Conservation (phyloP, 2,888 invertebrate species). For the Pheosia gnoma region DNA sequence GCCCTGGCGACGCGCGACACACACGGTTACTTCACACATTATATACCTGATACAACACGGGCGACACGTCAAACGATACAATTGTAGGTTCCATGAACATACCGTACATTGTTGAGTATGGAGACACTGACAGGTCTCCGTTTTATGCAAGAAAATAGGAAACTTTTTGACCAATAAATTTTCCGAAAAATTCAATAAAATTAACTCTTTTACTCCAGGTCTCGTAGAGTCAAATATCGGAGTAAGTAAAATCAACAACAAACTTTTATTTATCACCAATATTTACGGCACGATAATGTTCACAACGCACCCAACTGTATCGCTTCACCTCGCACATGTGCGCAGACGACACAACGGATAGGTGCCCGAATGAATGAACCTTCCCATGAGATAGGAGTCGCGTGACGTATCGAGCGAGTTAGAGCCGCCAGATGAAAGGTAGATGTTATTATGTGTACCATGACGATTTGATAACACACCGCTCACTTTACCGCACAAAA, state of each 20-base stretch:
- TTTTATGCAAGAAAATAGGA: too few relatives aligned
- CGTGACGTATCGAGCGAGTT: slow-evolving; percentile 24
- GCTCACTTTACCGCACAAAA: slow-evolving; percentile 33
- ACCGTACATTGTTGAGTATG: neutral
- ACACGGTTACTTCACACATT: neutral
- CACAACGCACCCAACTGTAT: neutral
- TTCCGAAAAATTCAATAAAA: too few relatives aligned
- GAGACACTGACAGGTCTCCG: too few relatives aligned
- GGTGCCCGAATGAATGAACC: slow-evolving; percentile 23
- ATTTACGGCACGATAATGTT: neutral
- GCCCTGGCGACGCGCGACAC: slow-evolving; percentile 22
- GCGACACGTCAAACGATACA: neutral
- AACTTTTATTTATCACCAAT: too few relatives aligned
- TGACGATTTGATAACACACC: slow-evolving; percentile 20
- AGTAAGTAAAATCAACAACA: too few relatives aligned
- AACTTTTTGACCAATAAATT: too few relatives aligned
- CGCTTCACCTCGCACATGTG: neutral
- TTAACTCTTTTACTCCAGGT: too few relatives aligned
- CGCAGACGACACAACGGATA: slow-evolving; percentile 13
- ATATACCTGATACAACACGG: neutral
- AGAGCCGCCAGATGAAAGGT: slow-evolving; percentile 64
- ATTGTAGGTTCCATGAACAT: neutral
- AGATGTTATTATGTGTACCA: slow-evolving; percentile 69
- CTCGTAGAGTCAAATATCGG: too few relatives aligned
- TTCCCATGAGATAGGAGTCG: slow-evolving; percentile 19